Percentiles rank a stretch among this genome's conserved stretches.
These are phyloP conservation scores for Epinotia ramella DNA, from an alignment of 2,888 invertebrate genomes.

Conservation along the genomic window DNA sequence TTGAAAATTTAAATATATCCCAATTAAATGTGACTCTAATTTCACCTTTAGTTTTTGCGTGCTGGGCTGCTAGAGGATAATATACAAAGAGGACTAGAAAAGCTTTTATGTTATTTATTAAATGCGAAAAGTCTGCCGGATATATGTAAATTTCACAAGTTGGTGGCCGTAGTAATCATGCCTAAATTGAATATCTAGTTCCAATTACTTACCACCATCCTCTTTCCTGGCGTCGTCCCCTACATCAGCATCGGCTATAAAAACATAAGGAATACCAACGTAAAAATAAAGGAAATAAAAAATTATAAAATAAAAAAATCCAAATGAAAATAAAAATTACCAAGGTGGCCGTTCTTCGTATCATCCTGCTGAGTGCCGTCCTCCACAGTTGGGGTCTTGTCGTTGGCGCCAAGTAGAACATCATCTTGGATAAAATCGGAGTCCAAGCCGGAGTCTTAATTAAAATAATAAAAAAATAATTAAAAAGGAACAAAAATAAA, in stretches of 20 bases:
- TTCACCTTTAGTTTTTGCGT: too few relatives aligned
- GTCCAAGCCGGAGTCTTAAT: slow-evolving; percentile 87
- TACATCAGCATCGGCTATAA: slow-evolving; percentile 77
- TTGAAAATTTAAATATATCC: too few relatives aligned
- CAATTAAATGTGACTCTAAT: too few relatives aligned
- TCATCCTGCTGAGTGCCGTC: slow-evolving; percentile 79
- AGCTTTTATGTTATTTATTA: too few relatives aligned
- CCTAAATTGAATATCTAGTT: neutral
- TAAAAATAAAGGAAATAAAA: slow-evolving; percentile 46
- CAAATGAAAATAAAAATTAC: slow-evolving; percentile 66
- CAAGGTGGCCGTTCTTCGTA: slow-evolving; percentile 83
- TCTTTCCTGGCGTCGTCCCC: slow-evolving; percentile 71
- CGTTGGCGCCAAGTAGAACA: slow-evolving; percentile 76
- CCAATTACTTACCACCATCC: slow-evolving; percentile 76
- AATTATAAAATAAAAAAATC: slow-evolving; percentile 43
- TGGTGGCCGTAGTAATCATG: neutral
- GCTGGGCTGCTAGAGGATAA: too few relatives aligned
- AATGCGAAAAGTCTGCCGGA: too few relatives aligned
- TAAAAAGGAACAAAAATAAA: slow-evolving; percentile 48
- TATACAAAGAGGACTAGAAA: too few relatives aligned
- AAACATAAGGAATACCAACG: slow-evolving; percentile 48
- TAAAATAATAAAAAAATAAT: slow-evolving; percentile 57
- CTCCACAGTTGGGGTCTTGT: slow-evolving; percentile 77
- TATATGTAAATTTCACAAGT: neutral
- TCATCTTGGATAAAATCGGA: slow-evolving; percentile 86